phyloP scores from a whole-genome alignment of 2,797 vertebrate species.

The Cyprinodon diabolis region DNA sequence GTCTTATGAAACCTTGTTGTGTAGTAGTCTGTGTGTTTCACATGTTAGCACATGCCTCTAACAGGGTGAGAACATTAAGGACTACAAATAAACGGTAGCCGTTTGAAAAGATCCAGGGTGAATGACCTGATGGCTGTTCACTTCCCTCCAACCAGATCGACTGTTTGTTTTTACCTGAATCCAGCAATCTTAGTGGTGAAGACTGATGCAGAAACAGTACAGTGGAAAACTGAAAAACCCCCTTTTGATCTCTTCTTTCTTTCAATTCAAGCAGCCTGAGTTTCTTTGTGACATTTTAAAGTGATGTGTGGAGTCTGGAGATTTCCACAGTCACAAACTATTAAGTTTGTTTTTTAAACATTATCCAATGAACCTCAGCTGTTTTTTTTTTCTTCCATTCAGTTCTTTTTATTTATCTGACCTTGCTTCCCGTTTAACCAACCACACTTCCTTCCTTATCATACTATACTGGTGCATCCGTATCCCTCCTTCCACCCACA shows the following conservation, averaged over 20 bases:
- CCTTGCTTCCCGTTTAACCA: no score
- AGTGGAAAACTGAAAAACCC: neutral
- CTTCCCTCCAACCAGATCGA: neutral
- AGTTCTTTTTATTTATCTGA: no score
- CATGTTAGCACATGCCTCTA: conserved; percentile 3
- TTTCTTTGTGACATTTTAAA: neutral
- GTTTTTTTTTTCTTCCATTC: neutral
- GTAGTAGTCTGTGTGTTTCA: neutral
- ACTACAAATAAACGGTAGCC: conserved; percentile 7
- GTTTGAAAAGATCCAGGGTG: conserved; percentile 42
- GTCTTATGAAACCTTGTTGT: neutral
- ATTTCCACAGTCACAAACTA: neutral
- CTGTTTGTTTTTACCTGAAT: neutral
- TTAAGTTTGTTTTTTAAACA: no score
- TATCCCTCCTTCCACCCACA: no score
- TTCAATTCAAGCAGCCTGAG: neutral
- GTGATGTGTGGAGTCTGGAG: neutral
- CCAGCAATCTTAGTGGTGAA: neutral
- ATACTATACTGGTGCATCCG: no score
- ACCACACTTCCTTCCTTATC: neutral
- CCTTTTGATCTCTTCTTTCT: neutral
- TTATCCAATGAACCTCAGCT: neutral
- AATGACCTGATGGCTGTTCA: conserved; percentile 56
- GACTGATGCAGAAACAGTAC: neutral
- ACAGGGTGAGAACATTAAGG: conserved; percentile 29